Conservation (phyloP, 2,888 invertebrate species). For the Tipula helvola region DNA sequence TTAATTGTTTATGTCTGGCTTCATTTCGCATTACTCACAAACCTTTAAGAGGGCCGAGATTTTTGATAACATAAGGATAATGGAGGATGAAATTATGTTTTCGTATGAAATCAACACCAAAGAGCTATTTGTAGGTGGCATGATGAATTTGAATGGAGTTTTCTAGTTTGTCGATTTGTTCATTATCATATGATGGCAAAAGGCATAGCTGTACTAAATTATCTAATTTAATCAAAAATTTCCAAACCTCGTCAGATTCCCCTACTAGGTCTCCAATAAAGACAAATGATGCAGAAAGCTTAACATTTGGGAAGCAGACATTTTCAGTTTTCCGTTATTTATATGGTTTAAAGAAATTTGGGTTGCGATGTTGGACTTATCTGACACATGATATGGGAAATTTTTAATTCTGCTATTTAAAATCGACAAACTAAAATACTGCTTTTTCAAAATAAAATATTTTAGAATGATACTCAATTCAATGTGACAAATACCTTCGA, state of each 20-base stretch:
- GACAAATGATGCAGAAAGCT: not conserved
- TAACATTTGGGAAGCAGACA: no score
- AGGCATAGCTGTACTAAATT: not conserved
- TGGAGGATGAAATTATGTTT: not conserved
- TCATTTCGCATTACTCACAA: no score
- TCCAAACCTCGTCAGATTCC: not conserved
- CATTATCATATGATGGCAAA: not conserved
- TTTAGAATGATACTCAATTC: not conserved
- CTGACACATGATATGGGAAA: no score
- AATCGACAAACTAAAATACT: not conserved
- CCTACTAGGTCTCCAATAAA: not conserved
- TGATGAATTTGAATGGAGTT: no score
- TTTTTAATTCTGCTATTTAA: no score
- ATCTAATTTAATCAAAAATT: no score
- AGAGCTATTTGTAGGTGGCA: not conserved
- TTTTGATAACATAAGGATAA: not conserved
- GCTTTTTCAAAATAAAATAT: not conserved
- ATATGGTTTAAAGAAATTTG: no score
- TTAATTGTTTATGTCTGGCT: not conserved
- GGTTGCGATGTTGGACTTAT: not conserved
- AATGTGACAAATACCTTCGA: no score
- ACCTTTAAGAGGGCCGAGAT: not conserved
- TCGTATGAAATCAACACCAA: not conserved
- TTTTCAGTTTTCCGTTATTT: not conserved
- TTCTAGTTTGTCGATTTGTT: not conserved